A percentile compares a stretch with the other conserved stretches of the same genome.
Evolutionary conservation across 2,888 invertebrate species (phyloP).

Genomic region (Erannis defoliaria): DNA sequence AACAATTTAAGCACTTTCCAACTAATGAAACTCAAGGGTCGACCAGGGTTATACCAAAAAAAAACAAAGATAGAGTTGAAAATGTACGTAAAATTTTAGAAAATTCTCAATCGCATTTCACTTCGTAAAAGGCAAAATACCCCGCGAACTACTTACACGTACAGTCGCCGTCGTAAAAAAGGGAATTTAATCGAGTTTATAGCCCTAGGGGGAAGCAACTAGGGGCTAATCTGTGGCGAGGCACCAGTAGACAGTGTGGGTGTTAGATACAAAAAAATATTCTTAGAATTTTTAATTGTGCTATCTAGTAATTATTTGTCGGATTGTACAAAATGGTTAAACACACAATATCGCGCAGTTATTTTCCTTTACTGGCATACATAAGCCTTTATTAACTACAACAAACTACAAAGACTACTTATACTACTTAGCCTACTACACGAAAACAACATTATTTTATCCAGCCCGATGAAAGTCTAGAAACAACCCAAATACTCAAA

Average conservation of each 20-base stretch:
- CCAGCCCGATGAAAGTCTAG: no score
- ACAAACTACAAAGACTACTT: no score
- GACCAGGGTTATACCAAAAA: background rate
- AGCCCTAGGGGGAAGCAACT: slow-evolving; percentile 39
- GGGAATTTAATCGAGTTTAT: slow-evolving; percentile 61
- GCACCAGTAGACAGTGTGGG: slow-evolving; percentile 11
- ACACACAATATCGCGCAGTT: no score
- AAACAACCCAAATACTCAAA: no score
- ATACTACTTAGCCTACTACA: no score
- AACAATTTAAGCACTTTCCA: slow-evolving; percentile 7
- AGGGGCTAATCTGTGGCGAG: slow-evolving; percentile 33
- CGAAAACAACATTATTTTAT: no score
- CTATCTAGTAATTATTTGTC: no score
- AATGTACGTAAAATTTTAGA: slow-evolving; percentile 36
- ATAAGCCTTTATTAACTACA: no score
- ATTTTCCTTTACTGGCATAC: no score
- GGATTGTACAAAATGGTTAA: no score
- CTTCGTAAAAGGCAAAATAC: slow-evolving; percentile 21
- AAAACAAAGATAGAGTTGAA: slow-evolving; percentile 11
- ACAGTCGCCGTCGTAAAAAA: slow-evolving; percentile 54
- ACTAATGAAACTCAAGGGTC: slow-evolving; percentile 22
- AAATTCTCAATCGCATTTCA: slow-evolving; percentile 36
- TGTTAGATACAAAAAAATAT: no score
- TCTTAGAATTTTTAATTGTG: no score
- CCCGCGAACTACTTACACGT: slow-evolving; percentile 50